Base-by-base conservation (phyloP, 2,797 vertebrate genomes). In the Sebastes paucispinis region DNA sequence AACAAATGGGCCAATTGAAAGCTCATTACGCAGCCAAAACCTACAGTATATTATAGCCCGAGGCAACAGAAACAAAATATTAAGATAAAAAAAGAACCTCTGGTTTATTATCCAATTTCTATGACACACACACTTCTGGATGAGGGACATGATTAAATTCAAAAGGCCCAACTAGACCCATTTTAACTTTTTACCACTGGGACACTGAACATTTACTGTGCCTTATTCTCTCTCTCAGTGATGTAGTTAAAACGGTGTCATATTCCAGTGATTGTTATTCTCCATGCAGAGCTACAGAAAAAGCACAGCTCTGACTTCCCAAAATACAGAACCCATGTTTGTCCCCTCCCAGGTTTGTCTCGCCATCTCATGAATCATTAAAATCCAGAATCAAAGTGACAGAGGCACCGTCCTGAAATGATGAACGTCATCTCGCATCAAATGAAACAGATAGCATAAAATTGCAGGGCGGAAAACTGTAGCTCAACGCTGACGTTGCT, bases 1-100 rank as follows among this genome's bases (percentile, higher is more conserved):
- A 92, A 93, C 63, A 92, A 91, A 94, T 87, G 73, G 81, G 79
- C 75, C 90, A 83, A 82, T 84, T 88, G 59, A 88, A 92, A 89
- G 75, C 88, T 94, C 88, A 91, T 91, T 93, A 91, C 75, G 55
- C 58, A 64, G 75, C 70, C 65, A 82, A 88, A 91, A 86, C 73
- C 79, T 75, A 81, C 77, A 76, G 78, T 63, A 79, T 76, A 77
- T 84, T 68, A 85, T 5, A 60, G 62, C 66, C 70, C 36, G 29
- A 32, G 55, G 50, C 43, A 47, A 59, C 39, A 60, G 69, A 76
- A 65, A 69, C 29, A 68, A 69, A 74, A 74, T 82, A 74, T n/a
- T 9, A n/a, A 55, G 70, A 72, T 47, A 47, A 69, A 68, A 79
- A 70, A 74, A 73, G 25, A 69, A 59, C 10, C 22, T 60, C 52